Base-by-base conservation (phyloP, 2,888 invertebrate genomes). In the Nasonovia ribisnigri region DNA sequence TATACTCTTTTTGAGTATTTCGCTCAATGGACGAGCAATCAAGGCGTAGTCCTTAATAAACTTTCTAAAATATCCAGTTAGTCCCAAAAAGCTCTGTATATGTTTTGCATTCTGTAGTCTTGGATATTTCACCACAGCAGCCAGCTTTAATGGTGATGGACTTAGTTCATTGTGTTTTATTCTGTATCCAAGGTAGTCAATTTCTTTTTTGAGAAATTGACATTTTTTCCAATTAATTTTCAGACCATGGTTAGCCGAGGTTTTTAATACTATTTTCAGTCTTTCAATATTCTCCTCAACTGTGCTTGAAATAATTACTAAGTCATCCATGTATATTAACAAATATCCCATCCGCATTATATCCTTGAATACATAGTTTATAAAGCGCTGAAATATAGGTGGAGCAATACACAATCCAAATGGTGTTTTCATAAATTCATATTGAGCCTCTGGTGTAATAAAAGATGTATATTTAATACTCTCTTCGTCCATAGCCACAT, bases 191-290 rank as follows among this genome's bases (percentile, higher is more conserved):
- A 26, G 43, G 29, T 60, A 87, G 60, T 29, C 5, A 26, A 67
- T 48, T 24, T 42, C 11, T 16, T 29, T 54, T 88, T 88, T 57
- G 16, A 43, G 29, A n/a, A 87, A 92, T n/a, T 36, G 54, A 92
- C 94, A 94, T 89, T 95, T 95, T 24, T 93, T 94, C 93, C 51
- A 51, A 51, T 51, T 51, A n/a, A 95, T 57, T 43, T 88, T 91
- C 3, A 95, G 87, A 46, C 94, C 94, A 13, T 94, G 91, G 11
- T 86, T 51, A 10, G 77, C 67, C 10, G 95, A 57, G 8, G 54
- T 29, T 43, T 48, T 4, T 3, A 88, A 20, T 29, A 92, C 86
- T 11, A 36, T 86, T 1, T n/a, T 29, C 5, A 92, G 87, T 26
- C 84, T 57, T 26, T 24, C 6, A 36, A 92, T 84, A n/a, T 24